Percentiles rank a stretch among this genome's conserved stretches.
These are phyloP conservation scores for Irena cyanogastra DNA, from an alignment of 2,113 vertebrate species.

Conservation along the genomic window DNA sequence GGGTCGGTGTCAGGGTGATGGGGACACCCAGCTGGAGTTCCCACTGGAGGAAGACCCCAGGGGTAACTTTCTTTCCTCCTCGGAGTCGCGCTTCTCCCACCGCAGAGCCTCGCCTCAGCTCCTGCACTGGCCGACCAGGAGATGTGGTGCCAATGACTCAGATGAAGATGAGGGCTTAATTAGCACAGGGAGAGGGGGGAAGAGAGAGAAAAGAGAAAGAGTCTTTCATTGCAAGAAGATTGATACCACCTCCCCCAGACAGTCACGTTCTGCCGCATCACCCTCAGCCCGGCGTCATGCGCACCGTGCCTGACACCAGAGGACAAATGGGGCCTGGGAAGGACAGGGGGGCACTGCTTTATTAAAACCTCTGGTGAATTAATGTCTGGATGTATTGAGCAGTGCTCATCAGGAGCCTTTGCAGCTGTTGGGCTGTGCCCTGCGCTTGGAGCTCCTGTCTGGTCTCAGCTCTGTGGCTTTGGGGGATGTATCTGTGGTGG, in stretches of 20 bases:
- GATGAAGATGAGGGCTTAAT: slow-evolving; percentile 64
- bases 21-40: not conserved
- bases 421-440: not conserved
- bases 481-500: rapidly evolving
- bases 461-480: not conserved
- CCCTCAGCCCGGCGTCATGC: slow-evolving; percentile 23
- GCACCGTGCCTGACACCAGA: not conserved
- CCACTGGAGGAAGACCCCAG: not conserved
- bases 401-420: not conserved
- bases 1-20: not conserved
- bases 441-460: not conserved
- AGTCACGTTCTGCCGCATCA: slow-evolving; percentile 67
- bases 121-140: slow-evolving; percentile 41
- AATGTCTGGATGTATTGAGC: not conserved
- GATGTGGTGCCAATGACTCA: slow-evolving; percentile 64
- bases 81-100: rapidly evolving
- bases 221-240: slow-evolving; percentile 23
- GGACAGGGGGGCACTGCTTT: slow-evolving; percentile 1
- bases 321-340: slow-evolving; percentile 14
- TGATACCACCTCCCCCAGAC: slow-evolving; percentile 60
- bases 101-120: not conserved
- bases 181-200: slow-evolving; percentile 25
- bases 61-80: not conserved
- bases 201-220: slow-evolving; percentile 41
- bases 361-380: slow-evolving; percentile 40